Evolutionary conservation across 2,797 vertebrate genomes (phyloP).

Genomic region (Dryobates pubescens): DNA sequence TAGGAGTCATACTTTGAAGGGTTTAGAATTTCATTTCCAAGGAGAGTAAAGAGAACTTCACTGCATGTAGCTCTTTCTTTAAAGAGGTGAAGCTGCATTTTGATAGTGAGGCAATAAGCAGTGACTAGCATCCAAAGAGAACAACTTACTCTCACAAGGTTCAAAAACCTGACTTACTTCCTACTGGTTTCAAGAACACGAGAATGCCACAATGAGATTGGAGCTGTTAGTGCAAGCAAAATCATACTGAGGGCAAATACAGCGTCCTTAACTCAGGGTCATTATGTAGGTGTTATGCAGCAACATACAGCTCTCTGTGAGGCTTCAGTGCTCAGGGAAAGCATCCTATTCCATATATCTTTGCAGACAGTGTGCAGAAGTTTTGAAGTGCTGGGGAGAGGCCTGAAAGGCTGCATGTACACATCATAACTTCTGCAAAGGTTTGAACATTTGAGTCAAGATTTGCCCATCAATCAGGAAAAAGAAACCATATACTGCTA

Average conservation of each 20-base stretch:
- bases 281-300: background rate
- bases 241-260: background rate
- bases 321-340: background rate
- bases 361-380: background rate
- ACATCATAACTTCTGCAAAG: background rate
- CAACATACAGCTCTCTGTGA: background rate
- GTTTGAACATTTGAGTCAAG: background rate
- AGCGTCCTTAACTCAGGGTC: background rate
- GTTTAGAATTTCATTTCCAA: conserved; percentile 35
- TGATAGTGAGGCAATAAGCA: background rate
- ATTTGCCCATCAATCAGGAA: background rate
- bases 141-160: background rate
- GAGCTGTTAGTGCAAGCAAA: background rate
- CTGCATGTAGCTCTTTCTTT: background rate
- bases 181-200: background rate
- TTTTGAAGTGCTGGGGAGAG: background rate
- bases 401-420: background rate
- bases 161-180: background rate
- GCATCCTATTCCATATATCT: background rate
- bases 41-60: conserved; percentile 28
- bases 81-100: conserved; percentile 48
- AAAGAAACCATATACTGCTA: background rate
- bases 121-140: background rate
- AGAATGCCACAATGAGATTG: background rate
- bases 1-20: conserved; percentile 38